Evolutionary conservation across 2,797 vertebrate genomes (phyloP).

Genomic region (Myotis daubentonii): DNA sequence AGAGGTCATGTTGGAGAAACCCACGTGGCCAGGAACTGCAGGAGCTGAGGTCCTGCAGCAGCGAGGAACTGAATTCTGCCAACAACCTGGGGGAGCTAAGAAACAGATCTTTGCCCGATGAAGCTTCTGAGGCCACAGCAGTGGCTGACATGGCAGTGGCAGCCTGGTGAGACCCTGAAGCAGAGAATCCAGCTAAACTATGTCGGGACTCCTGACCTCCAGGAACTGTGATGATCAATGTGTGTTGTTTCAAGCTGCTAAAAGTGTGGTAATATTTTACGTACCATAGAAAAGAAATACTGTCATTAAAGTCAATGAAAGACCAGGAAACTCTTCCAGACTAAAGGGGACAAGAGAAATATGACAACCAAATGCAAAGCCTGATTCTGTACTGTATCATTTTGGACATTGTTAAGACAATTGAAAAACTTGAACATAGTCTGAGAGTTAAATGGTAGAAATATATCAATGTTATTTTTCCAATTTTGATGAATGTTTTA

Average conservation of each 20-base stretch:
- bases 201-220: not conserved
- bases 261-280: not conserved
- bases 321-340: not conserved
- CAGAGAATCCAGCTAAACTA: not conserved
- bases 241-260: conserved; percentile 12
- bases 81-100: not conserved
- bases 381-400: not conserved
- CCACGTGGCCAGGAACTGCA: not conserved
- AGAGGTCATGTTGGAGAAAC: not conserved
- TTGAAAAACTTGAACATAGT: not conserved
- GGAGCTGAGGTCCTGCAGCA: not conserved
- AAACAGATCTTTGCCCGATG: not conserved
- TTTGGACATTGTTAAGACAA: not conserved
- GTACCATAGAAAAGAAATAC: not conserved
- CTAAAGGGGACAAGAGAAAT: not conserved
- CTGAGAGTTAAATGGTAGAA: conserved; percentile 11
- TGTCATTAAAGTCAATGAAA: not conserved
- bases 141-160: not conserved
- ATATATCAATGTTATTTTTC: not conserved
- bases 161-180: not conserved
- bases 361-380: not conserved
- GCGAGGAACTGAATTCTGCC: not conserved
- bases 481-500: conserved; percentile 23
- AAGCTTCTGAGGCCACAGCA: not conserved
- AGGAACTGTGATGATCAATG: not conserved